These are phyloP conservation scores for Drosophila merina DNA, from an alignment of 2,888 invertebrate genomes.

Conservation along the genomic window DNA sequence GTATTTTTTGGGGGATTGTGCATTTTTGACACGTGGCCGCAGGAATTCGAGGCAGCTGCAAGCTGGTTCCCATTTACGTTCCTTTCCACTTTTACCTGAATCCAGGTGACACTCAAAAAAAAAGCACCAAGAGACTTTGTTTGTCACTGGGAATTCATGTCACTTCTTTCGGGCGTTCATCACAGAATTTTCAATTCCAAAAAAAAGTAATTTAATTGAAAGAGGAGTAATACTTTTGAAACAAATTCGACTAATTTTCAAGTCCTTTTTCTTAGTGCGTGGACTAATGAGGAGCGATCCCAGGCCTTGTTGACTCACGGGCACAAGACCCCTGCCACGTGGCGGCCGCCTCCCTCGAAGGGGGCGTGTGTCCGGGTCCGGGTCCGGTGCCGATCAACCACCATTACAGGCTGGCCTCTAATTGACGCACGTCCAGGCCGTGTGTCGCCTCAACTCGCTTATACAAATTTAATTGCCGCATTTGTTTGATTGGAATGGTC, in stretches of 20 bases:
- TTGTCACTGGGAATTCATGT: too few relatives aligned
- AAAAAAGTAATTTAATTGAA: too few relatives aligned
- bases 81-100: constrained; percentile 19
- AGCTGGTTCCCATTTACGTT: constrained; percentile 45
- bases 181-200: too few relatives aligned
- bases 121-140: too few relatives aligned
- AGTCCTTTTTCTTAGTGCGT: constrained; percentile 14
- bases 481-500: constrained; percentile 61
- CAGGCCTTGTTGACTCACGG: constrained; percentile 58
- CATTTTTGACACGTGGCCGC: constrained; percentile 60
- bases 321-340: constrained; percentile 60
- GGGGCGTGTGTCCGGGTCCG: constrained; percentile 47
- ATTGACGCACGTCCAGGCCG: constrained; percentile 72
- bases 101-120: constrained; percentile 19
- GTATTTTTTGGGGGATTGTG: constrained; percentile 8
- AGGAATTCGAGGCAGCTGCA: constrained; percentile 49
- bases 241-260: not conserved
- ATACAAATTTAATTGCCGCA: constrained; percentile 68
- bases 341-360: constrained; percentile 56
- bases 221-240: not conserved
- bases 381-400: constrained; percentile 53
- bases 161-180: too few relatives aligned
- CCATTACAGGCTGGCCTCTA: constrained; percentile 51
- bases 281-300: constrained; percentile 62
- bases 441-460: constrained; percentile 57